Evolutionary conservation across 2,113 vertebrate genomes (phyloP), one percentile per base, ranked within the genome.

Genomic region (Thryonomys swinderianus): DNA sequence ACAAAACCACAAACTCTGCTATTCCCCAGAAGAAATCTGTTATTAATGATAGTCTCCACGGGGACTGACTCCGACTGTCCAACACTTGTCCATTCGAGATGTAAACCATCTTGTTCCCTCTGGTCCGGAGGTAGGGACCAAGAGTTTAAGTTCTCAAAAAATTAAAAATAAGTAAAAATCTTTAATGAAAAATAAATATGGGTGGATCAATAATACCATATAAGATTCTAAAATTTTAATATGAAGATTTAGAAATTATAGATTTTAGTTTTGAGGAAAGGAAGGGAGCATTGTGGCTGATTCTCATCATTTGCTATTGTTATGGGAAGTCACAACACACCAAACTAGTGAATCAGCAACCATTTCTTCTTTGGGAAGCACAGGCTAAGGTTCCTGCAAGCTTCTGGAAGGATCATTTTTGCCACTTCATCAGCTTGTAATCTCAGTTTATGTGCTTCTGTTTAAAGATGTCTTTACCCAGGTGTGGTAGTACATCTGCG

Each of bases 31-130:
- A 99, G 80, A 99, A 98, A 95, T 99, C 99, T 53, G 98, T 98
- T 96, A 99, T 98, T 40, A 99, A 98, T 57, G 99, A 99, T 59
- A 99, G 96, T 62, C 99, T 98, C 99, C 99, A 99, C 55, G 99
- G 99, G 57, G 99, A 99, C 97, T 99, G 99, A 73, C 95, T 98
- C 97, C 98, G 98, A 97, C 97, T 99, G 97, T 99, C 99, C 98
- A 99, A 97, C 87, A 99, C 99, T 98, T 99, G 99, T 92, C 99
- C 99, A n/a, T n/a, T n/a, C n/a, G n/a, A n/a, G n/a, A n/a, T n/a
- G n/a, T n/a, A n/a, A n/a, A n/a, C n/a, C n/a, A n/a, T n/a, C n/a
- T n/a, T n/a, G n/a, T n/a, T n/a, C n/a, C n/a, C n/a, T n/a, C n/a
- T n/a, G n/a, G n/a, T n/a, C n/a, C n/a, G n/a, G n/a, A n/a, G n/a